Base-by-base conservation (phyloP, 23 tunicate species). In the Styela clava region DNA sequence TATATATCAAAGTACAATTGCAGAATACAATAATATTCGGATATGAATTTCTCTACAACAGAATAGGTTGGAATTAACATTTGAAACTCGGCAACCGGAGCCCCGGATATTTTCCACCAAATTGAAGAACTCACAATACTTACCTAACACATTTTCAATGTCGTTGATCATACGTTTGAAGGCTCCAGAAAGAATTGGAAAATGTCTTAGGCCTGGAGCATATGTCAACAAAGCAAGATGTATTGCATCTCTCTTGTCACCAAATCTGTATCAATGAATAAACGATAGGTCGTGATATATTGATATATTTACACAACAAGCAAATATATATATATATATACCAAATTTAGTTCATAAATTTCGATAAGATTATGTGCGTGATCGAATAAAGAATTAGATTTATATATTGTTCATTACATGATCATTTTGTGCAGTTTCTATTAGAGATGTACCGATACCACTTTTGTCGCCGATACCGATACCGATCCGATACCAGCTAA, bases 231-330 rank as follows among this genome's bases (percentile, higher is more conserved):
- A 18, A 1, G 52, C 26, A 27, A 86, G 71, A 27, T 34, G 19
- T 7, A 34, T 23, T 5, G 73, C 81, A 0, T 34, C 61, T 35
- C 37, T 56, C 61, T 82, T 82, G 24, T 86, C 85, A 61, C 77
- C 70, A 29, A 86, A 86, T 31, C 89, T 86, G n/a, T n/a, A n/a
- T n/a, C n/a, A n/a, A 62, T 2, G 29, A 34, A 69, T 52, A 78
- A 2, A 21, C n/a, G n/a, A n/a, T n/a, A n/a, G n/a, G n/a, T n/a
- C n/a, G n/a, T n/a, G n/a, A n/a, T n/a, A n/a, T n/a, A n/a, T n/a
- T n/a, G n/a, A n/a, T n/a, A n/a, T n/a, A n/a, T n/a, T n/a, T n/a
- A n/a, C n/a, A n/a, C n/a, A n/a, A n/a, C n/a, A n/a, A n/a, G n/a
- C n/a, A n/a, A n/a, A n/a, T n/a, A n/a, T n/a, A n/a, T n/a, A n/a